Base-by-base conservation (phyloP, 2,888 invertebrate genomes). In the Petrophora chlorosata region DNA sequence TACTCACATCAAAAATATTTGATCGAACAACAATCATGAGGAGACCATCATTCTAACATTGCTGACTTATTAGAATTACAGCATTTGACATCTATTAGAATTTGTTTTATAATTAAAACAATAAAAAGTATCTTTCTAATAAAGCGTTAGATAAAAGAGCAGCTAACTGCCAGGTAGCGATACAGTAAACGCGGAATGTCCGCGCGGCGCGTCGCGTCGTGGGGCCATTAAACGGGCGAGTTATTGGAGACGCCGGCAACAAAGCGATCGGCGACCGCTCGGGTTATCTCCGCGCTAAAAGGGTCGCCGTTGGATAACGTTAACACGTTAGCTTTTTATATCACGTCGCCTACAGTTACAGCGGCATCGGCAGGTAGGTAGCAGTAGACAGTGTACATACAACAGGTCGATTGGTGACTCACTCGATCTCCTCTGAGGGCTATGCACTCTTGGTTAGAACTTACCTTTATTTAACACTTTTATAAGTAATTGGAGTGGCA, bases 211-310 rank as follows among this genome's bases (percentile, higher is more conserved):
- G 13, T 12, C 10, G 13, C 19, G 17, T 0, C 5, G 38, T 38
- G 13, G 5, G 36, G 23, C 29, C 30, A 30, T 36, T 26, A 44
- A 30, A 8, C 5, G 0, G 25, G n/a, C 23, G 8, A 35, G 35
- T 43, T 35, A 43, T 25, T 22, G 28, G 28, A 10, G n/a, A 9
- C 30, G 9, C 33, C 43, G 35, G 23, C 26, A 32, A 34, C 34
- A 42, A 19, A 16, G 25, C 30, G 36, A 19, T 17, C 15, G 25
- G 8, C 3, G 17, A 17, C 15, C 9, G 23, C n/a, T 19, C 19
- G 33, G 50, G 56, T 46, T 52, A 52, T 56, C 56, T 30, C 22
- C 3, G 22, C 30, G 49, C 43, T 56, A 49, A 56, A 34, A 56
- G 52, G 48, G 55, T 48, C 51, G 38, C 19, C 30, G 42, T 12